These are phyloP conservation scores for Porites lutea DNA, from an alignment of 64 coral and sea anemone genomes.

Conservation along the genomic window DNA sequence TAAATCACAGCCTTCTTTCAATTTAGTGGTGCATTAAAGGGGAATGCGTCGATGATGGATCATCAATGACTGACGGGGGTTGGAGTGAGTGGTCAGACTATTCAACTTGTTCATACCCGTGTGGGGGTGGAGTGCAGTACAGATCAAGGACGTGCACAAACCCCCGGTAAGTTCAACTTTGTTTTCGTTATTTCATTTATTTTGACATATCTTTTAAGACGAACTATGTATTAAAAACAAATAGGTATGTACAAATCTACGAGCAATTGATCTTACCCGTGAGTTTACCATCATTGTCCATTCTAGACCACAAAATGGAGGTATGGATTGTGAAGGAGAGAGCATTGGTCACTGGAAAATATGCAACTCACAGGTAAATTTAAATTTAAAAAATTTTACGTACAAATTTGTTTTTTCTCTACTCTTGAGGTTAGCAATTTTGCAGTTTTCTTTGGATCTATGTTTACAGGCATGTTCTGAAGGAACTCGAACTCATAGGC, in stretches of 20 bases:
- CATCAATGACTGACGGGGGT: slow-evolving; percentile 72
- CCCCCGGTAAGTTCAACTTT: slow-evolving; percentile 60
- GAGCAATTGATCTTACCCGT: too few relatives aligned
- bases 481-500: slow-evolving; percentile 53
- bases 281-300: neutral
- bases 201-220: neutral
- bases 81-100: slow-evolving; percentile 76
- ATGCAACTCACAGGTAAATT: slow-evolving; percentile 42
- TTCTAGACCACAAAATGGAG: slow-evolving; percentile 58
- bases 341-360: slow-evolving; percentile 35
- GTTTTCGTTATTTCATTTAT: neutral
- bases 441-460: too few relatives aligned
- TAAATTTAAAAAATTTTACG: too few relatives aligned
- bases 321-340: slow-evolving; percentile 31
- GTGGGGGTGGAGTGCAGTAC: slow-evolving; percentile 80
- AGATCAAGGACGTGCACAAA: slow-evolving; percentile 68
- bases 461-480: slow-evolving; percentile 62
- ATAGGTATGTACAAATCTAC: too few relatives aligned
- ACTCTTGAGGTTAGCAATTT: too few relatives aligned
- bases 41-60: slow-evolving; percentile 89
- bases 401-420: too few relatives aligned
- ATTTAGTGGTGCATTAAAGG: slow-evolving; percentile 92
- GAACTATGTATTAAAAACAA: too few relatives aligned
- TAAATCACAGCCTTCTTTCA: too few relatives aligned
- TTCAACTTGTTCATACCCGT: slow-evolving; percentile 65